phyloP scores from a whole-genome alignment of 2,797 vertebrate species.

The Champsocephalus gunnari region DNA sequence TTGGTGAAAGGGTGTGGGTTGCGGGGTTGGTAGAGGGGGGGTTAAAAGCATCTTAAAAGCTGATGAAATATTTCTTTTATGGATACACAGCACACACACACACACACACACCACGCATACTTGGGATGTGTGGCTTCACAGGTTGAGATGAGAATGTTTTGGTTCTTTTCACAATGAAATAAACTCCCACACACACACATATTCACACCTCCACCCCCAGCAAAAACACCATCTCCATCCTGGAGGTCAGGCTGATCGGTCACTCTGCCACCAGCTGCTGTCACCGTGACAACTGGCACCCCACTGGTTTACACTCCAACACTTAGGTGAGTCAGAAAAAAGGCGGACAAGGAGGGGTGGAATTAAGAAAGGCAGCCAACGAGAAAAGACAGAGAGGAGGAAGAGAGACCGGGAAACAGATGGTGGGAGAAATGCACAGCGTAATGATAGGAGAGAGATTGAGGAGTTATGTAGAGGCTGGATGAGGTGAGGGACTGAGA shows the following conservation, averaged over 20 bases:
- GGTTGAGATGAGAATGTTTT: slow-evolving; percentile 22
- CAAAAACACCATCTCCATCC: slow-evolving; percentile 20
- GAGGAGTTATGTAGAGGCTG: slow-evolving; percentile 43
- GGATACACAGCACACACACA: slow-evolving; percentile 28
- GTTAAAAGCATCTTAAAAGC: slow-evolving; percentile 68
- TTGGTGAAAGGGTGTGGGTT: slow-evolving; percentile 44
- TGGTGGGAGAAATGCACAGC: slow-evolving; percentile 45
- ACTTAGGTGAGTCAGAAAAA: slow-evolving; percentile 68
- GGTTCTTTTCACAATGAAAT: slow-evolving; percentile 20
- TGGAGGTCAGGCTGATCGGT: slow-evolving; percentile 82
- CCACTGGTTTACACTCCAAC: slow-evolving; percentile 78
- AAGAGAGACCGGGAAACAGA: slow-evolving; percentile 46
- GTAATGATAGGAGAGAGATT: slow-evolving; percentile 56
- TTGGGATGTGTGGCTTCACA: slow-evolving; percentile 12
- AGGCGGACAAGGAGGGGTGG: slow-evolving; percentile 37
- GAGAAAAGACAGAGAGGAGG: slow-evolving; percentile 30
- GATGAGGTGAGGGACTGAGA: slow-evolving; percentile 35
- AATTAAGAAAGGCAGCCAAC: slow-evolving; percentile 38
- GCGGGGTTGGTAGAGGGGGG: slow-evolving; percentile 25
- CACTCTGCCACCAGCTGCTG: slow-evolving; percentile 75
- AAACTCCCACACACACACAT: slow-evolving; percentile 15
- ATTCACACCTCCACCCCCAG: neutral
- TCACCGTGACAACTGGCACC: slow-evolving; percentile 82
- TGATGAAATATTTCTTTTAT: slow-evolving; percentile 45
- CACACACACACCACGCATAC: neutral